Conservation (phyloP, 2,888 invertebrate species). For the Graphium colonna region DNA sequence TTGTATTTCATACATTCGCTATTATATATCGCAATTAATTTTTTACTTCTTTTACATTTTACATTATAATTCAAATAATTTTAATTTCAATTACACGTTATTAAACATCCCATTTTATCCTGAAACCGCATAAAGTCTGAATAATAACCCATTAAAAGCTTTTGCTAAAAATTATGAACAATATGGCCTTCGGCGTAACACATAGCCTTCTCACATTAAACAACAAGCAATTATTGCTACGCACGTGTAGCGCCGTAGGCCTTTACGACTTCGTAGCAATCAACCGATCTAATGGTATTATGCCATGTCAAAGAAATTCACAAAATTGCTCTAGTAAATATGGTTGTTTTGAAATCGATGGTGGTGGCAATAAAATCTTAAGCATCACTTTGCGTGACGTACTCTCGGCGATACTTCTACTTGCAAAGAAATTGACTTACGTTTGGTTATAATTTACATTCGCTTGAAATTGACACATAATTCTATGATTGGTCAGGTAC, state of each 20-base stretch:
- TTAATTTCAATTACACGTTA: too few species aligned
- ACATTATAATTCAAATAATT: too few species aligned
- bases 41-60: background rate
- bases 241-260: slow-evolving; percentile 36
- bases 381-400: slow-evolving; percentile 69
- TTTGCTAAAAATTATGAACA: slow-evolving; percentile 26
- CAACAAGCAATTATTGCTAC: slow-evolving; percentile 39
- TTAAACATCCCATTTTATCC: too few species aligned
- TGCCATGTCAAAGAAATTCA: slow-evolving; percentile 73
- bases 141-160: background rate
- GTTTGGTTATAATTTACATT: slow-evolving; percentile 25
- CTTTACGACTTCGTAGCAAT: slow-evolving; percentile 54
- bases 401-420: slow-evolving; percentile 57
- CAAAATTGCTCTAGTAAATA: slow-evolving; percentile 52
- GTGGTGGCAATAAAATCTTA: slow-evolving; percentile 63
- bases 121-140: too few species aligned
- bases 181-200: slow-evolving; percentile 31
- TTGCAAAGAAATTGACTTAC: slow-evolving; percentile 35
- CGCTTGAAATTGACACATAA: background rate
- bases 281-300: slow-evolving; percentile 68
- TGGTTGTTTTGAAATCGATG: slow-evolving; percentile 45
- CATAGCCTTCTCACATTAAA: slow-evolving; percentile 31
- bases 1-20: background rate
- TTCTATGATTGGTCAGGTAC: too few species aligned
- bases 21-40: background rate